Percentiles rank a stretch among this genome's conserved stretches.
phyloP scores from a whole-genome alignment of 2,888 invertebrate genomes.

The Chrysolina haemoptera region DNA sequence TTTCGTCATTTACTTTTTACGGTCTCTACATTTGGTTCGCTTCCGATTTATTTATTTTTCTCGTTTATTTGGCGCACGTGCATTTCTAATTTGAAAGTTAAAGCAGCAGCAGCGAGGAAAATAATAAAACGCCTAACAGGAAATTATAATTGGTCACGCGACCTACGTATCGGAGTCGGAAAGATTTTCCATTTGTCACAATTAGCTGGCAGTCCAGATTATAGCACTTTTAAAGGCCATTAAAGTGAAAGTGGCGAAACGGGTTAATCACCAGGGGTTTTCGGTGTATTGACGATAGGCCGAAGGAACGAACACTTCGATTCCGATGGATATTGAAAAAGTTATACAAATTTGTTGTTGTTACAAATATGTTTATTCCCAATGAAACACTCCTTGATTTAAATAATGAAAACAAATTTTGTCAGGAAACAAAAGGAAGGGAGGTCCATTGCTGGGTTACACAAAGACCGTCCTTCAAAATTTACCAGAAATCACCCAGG shows the following conservation, averaged over 20 bases:
- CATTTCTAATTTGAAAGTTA: constrained; percentile 24
- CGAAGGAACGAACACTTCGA: background rate
- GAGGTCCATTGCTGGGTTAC: too few species aligned
- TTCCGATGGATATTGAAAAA: too few species aligned
- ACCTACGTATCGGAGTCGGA: background rate
- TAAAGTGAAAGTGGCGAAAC: background rate
- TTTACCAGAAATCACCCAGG: background rate
- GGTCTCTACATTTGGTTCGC: constrained; percentile 3
- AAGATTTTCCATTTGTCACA: constrained; percentile 14
- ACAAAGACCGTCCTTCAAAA: too few species aligned
- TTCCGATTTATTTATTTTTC: constrained; percentile 20
- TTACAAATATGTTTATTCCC: too few species aligned
- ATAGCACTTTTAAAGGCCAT: background rate
- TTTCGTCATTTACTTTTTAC: constrained; percentile 15
- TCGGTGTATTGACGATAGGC: background rate
- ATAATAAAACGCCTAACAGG: constrained; percentile 23
- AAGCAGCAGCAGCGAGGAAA: constrained; percentile 19
- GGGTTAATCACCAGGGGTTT: background rate
- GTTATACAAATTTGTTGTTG: too few species aligned
- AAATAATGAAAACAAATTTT: background rate
- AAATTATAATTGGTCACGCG: constrained; percentile 30
- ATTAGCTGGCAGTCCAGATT: background rate
- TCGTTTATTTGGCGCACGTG: constrained; percentile 9
- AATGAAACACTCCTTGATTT: too few species aligned
- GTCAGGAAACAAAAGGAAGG: background rate